phyloP scores from a whole-genome alignment of 2,888 invertebrate genomes.

The Cantharis rufa region DNA sequence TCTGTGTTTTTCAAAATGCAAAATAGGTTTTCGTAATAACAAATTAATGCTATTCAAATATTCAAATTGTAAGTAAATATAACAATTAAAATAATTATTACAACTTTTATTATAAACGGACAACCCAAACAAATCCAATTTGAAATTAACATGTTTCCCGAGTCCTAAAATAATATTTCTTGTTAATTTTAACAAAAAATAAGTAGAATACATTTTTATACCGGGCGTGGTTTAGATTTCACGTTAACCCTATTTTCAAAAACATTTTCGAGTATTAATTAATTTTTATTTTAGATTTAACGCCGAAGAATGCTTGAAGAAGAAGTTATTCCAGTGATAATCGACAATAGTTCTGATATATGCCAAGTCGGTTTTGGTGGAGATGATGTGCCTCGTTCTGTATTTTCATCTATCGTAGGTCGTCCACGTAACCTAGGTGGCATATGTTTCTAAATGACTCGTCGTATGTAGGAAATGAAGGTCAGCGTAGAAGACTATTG shows the following conservation, averaged over 20 bases:
- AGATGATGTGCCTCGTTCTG: conserved; percentile 92
- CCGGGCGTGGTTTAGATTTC: too few species aligned
- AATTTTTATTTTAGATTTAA: too few species aligned
- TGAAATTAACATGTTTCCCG: neutral
- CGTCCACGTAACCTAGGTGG: conserved; percentile 90
- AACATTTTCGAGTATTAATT: too few species aligned
- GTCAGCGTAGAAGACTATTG: conserved; percentile 95
- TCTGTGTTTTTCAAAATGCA: neutral
- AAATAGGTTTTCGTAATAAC: neutral
- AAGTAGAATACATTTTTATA: too few species aligned
- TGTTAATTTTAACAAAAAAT: too few species aligned
- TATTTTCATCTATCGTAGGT: conserved; percentile 95
- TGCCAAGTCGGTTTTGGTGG: conserved; percentile 97
- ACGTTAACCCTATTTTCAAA: too few species aligned
- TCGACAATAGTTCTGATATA: conserved; percentile 98
- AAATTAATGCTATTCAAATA: neutral
- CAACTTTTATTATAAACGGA: too few species aligned
- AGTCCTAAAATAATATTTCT: too few species aligned
- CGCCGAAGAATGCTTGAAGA: conserved; percentile 79
- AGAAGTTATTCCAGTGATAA: conserved; percentile 90
- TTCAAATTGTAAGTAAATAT: neutral
- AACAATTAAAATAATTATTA: neutral
- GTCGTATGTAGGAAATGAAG: conserved; percentile 74
- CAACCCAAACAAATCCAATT: neutral
- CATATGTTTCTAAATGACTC: conserved; percentile 94